Evolutionary conservation across 2,113 vertebrate genomes (phyloP).

Genomic region (Redunca redunca): DNA sequence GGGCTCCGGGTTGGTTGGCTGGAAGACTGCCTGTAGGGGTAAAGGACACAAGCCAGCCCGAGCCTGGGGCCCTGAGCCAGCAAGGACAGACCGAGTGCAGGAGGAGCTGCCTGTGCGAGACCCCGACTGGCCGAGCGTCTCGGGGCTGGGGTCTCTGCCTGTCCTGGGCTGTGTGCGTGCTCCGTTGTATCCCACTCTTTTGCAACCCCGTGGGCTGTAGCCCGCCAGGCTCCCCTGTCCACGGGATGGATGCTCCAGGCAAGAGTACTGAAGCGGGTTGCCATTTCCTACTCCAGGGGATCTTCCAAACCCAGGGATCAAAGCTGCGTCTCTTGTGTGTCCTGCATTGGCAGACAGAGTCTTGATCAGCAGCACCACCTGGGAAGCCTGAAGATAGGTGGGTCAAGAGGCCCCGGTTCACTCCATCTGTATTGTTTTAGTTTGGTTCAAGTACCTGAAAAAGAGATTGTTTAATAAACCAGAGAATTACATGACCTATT

Average conservation of each 20-base stretch:
- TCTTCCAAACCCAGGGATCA: not conserved
- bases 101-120: accelerated
- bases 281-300: not conserved
- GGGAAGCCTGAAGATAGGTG: not conserved
- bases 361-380: not conserved
- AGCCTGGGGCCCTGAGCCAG: accelerated
- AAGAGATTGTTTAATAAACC: accelerated
- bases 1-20: not conserved
- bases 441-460: accelerated
- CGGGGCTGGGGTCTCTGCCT: accelerated
- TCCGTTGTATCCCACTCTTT: not conserved
- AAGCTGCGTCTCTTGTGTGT: not conserved
- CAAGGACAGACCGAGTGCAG: accelerated
- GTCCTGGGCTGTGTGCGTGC: not conserved
- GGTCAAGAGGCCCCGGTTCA: accelerated
- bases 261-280: not conserved
- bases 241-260: not conserved
- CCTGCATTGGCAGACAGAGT: not conserved
- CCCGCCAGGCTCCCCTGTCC: not conserved
- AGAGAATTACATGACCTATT: not conserved
- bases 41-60: accelerated
- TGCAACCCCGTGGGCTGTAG: not conserved
- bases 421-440: accelerated
- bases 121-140: accelerated
- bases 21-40: not conserved